These are phyloP conservation scores for Spialia ferax DNA, from an alignment of 2,888 invertebrate species.

Conservation along the genomic window DNA sequence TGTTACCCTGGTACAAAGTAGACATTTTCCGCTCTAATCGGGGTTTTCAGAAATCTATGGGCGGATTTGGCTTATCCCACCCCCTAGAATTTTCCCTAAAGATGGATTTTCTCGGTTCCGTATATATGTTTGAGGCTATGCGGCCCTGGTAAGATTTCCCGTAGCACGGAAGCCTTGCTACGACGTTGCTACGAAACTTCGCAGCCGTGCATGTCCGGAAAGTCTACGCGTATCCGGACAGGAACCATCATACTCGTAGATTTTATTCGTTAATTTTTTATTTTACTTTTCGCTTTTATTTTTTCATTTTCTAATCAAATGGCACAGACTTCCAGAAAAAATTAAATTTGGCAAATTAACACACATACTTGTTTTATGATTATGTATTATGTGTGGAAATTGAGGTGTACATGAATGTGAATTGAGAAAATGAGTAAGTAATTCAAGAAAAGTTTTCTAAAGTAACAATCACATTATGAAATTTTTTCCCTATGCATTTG, in stretches of 20 bases:
- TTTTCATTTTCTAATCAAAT: no score
- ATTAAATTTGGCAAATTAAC: no score
- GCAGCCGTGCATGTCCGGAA: background rate
- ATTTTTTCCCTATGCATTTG: no score
- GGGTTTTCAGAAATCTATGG: constrained; percentile 3
- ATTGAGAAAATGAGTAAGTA: no score
- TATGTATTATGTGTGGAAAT: no score
- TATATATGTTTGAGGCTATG: background rate
- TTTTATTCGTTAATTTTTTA: background rate
- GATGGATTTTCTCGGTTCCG: background rate
- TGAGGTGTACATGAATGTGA: no score
- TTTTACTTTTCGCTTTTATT: no score
- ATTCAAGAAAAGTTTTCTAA: no score
- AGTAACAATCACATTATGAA: no score
- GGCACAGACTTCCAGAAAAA: no score
- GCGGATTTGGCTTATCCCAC: background rate
- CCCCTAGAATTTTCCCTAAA: background rate
- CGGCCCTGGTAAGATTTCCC: constrained; percentile 2
- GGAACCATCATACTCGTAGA: no score
- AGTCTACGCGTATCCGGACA: background rate
- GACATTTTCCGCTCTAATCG: constrained; percentile 8
- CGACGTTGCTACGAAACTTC: constrained; percentile 4
- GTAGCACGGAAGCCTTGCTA: constrained; percentile 6
- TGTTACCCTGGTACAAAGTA: constrained; percentile 1
- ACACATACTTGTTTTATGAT: no score